These are phyloP conservation scores for Zhengitettix transpicula DNA, from an alignment of 2,888 invertebrate genomes.

Conservation along the genomic window DNA sequence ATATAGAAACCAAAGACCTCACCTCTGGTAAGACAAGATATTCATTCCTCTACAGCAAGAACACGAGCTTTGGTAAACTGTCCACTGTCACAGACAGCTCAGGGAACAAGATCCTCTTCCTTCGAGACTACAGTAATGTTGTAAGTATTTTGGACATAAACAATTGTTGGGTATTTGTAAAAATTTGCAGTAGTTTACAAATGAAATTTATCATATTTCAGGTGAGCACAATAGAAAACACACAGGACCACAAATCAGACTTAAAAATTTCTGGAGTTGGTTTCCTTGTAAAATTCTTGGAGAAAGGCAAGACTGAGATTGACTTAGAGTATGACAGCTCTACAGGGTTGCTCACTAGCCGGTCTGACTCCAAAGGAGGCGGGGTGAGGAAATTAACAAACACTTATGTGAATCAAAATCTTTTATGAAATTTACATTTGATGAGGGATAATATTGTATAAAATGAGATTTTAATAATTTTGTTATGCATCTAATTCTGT, in stretches of 20 bases:
- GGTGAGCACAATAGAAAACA: slow-evolving; percentile 79
- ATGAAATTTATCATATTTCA: slow-evolving; percentile 7
- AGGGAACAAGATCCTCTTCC: slow-evolving; percentile 79
- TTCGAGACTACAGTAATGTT: slow-evolving; percentile 80
- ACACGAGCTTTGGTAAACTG: slow-evolving; percentile 86
- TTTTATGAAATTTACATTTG: no score
- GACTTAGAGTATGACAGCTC: slow-evolving; percentile 82
- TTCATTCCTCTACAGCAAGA: slow-evolving; percentile 92
- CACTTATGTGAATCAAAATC: no score
- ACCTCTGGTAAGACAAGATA: slow-evolving; percentile 90
- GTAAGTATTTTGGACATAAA: slow-evolving; percentile 28
- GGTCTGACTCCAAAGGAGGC: slow-evolving; percentile 32
- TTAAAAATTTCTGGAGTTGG: slow-evolving; percentile 86
- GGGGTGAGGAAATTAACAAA: slow-evolving; percentile 37
- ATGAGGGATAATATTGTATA: no score
- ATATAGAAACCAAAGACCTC: slow-evolving; percentile 83
- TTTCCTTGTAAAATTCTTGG: slow-evolving; percentile 70
- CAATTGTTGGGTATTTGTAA: background rate
- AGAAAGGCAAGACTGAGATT: slow-evolving; percentile 77
- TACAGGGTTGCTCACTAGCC: slow-evolving; percentile 69
- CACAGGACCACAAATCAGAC: slow-evolving; percentile 83
- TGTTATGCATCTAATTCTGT: no score
- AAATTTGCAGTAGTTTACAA: background rate
- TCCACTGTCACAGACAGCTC: slow-evolving; percentile 88
- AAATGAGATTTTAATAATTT: no score